Conservation (phyloP, 2,797 vertebrate species). For the Macropus fuliginosus region DNA sequence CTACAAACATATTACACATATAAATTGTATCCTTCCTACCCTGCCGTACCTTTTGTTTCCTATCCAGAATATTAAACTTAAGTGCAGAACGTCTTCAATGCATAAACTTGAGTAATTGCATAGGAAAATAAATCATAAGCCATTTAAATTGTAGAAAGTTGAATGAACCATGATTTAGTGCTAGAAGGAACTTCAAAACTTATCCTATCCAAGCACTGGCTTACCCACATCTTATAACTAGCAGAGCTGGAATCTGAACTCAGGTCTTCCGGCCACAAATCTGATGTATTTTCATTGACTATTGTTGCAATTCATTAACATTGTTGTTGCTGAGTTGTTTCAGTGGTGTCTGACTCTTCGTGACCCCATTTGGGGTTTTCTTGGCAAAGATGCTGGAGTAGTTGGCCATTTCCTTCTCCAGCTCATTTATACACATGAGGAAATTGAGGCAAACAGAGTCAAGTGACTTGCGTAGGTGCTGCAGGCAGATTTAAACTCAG, state of each 20-base stretch:
- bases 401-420: background rate
- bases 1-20: background rate
- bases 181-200: background rate
- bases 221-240: background rate
- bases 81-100: background rate
- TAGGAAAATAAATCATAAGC: background rate
- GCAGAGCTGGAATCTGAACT: background rate
- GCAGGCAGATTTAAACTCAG: background rate
- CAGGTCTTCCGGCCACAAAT: background rate
- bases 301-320: background rate
- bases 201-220: background rate
- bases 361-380: background rate
- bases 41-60: background rate
- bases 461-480: background rate
- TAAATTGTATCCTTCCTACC: background rate
- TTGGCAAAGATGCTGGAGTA: background rate
- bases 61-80: conserved; percentile 8
- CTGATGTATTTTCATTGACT: background rate
- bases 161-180: conserved; percentile 18
- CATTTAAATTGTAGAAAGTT: background rate
- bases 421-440: background rate
- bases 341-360: background rate
- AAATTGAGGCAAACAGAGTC: background rate
- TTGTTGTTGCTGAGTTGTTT: background rate
- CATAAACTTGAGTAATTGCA: conserved; percentile 14